Evolutionary conservation across 2,113 vertebrate species (phyloP).

Genomic region (Galeopterus variegatus): DNA sequence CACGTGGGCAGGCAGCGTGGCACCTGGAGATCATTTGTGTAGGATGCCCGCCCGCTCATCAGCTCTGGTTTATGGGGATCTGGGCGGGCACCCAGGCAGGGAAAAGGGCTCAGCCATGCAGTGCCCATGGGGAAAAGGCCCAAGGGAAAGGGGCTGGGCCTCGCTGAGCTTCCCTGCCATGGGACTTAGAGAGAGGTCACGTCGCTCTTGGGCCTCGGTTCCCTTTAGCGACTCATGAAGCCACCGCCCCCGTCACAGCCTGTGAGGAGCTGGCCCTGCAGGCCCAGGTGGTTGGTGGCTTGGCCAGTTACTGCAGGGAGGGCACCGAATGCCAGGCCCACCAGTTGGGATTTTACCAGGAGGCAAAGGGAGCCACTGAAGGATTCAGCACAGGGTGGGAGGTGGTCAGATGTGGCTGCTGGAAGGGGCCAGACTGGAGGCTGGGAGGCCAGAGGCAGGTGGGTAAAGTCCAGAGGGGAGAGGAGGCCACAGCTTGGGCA

Average conservation of each 20-base stretch:
- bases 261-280: not conserved
- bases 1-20: fast-evolving
- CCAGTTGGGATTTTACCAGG: not conserved
- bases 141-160: not conserved
- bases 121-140: not conserved
- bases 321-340: not conserved
- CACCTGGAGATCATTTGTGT: not conserved
- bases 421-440: not conserved
- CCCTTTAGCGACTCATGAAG: not conserved
- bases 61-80: not conserved
- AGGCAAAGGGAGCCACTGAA: not conserved
- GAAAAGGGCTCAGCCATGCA: not conserved
- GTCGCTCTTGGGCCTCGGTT: not conserved
- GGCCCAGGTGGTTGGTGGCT: not conserved
- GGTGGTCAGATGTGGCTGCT: not conserved
- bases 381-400: not conserved
- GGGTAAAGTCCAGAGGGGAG: not conserved
- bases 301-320: not conserved
- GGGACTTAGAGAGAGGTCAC: too few relatives aligned
- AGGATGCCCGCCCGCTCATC: fast-evolving
- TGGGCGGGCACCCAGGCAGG: not conserved
- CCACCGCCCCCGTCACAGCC: not conserved
- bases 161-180: too few relatives aligned
- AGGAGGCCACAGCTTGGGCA: not conserved
- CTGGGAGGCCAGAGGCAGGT: not conserved